A percentile compares a stretch with the other conserved stretches of the same genome.
These are phyloP conservation scores for Nasonia longicornis DNA, from an alignment of 1,140 invertebrate species.

Conservation along the genomic window DNA sequence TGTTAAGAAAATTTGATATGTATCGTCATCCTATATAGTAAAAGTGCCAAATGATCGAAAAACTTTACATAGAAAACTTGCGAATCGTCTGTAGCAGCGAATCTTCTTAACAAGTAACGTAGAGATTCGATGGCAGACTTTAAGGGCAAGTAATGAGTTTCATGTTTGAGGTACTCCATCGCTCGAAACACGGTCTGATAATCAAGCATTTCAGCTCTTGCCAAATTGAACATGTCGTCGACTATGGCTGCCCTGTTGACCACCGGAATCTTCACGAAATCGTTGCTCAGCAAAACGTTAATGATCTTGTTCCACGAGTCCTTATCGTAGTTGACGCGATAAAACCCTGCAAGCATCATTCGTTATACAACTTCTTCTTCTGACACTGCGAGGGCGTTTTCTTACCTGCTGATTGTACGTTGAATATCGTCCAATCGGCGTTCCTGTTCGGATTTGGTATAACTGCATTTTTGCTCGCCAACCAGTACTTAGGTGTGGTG, in stretches of 20 bases:
- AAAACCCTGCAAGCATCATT: conserved; percentile 76
- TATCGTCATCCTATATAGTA: no score
- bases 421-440: conserved; percentile 77
- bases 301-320: conserved; percentile 76
- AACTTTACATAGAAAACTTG: conserved; percentile 64
- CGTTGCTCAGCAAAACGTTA: conserved; percentile 66
- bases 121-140: conserved; percentile 65
- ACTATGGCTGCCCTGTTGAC: conserved; percentile 84
- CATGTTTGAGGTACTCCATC: conserved; percentile 68
- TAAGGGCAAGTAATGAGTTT: conserved; percentile 71
- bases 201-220: conserved; percentile 74
- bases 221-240: conserved; percentile 79
- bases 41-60: no score
- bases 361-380: conserved; percentile 49
- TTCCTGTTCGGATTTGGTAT: conserved; percentile 54
- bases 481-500: conserved; percentile 67
- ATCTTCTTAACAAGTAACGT: conserved; percentile 63
- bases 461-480: conserved; percentile 50
- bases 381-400: background rate
- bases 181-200: conserved; percentile 77
- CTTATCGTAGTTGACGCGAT: conserved; percentile 83
- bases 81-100: conserved; percentile 58
- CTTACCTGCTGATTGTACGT: conserved; percentile 76
- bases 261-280: conserved; percentile 72
- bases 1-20: background rate